A percentile compares a stretch with the other conserved stretches of the same genome.
phyloP scores from a whole-genome alignment of 2,888 invertebrate species.

The Lamellibrachia columna region DNA sequence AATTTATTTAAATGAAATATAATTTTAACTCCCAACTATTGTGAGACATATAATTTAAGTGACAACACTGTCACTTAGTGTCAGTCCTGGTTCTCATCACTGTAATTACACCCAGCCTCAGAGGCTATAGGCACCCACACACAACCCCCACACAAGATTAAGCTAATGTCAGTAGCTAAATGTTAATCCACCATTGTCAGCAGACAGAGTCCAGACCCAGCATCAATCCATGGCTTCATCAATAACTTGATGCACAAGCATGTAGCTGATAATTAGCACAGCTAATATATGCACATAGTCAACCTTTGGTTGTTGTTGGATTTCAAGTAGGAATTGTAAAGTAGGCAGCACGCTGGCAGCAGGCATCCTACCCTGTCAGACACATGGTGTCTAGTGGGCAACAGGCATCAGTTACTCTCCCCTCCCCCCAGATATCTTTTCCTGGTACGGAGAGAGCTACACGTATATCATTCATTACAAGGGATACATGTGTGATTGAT shows the following conservation, averaged over 20 bases:
- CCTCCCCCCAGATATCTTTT: neutral
- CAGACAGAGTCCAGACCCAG: neutral
- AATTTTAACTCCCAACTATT: too few relatives aligned
- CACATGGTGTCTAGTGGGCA: neutral
- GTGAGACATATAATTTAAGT: too few relatives aligned
- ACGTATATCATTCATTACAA: too few relatives aligned
- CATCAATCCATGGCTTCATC: neutral
- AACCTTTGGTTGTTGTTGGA: neutral
- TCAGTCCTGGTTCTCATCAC: too few relatives aligned
- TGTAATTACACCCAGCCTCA: too few relatives aligned
- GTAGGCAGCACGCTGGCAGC: neutral
- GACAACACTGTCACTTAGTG: too few relatives aligned
- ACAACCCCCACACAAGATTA: too few relatives aligned
- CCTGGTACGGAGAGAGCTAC: too few relatives aligned
- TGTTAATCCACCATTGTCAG: neutral
- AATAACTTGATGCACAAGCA: slow-evolving; percentile 9
- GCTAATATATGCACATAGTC: neutral
- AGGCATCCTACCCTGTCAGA: neutral
- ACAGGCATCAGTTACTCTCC: neutral
- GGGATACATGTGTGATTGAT: neutral
- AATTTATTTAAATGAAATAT: too few relatives aligned
- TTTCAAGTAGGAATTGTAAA: neutral
- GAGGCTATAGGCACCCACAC: too few relatives aligned
- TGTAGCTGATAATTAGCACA: neutral
- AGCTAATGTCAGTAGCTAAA: too few relatives aligned